Evolutionary conservation across 2,888 invertebrate species (phyloP).

Genomic region (Pristionchus japonicus): DNA sequence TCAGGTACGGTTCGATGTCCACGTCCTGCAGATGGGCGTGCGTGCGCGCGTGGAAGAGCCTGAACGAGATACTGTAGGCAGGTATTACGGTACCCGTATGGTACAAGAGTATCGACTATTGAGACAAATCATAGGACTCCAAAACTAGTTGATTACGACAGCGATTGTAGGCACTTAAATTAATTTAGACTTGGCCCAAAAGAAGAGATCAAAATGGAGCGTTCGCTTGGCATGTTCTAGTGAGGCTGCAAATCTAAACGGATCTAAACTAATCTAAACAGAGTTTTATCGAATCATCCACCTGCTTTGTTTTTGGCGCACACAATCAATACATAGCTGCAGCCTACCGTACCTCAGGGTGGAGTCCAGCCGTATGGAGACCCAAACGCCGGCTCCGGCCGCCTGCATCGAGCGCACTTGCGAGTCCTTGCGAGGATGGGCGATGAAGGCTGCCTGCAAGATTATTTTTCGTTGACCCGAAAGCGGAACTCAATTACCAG

Average conservation of each 20-base stretch:
- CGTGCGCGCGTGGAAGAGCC: slow-evolving; percentile 96
- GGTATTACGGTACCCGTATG: neutral
- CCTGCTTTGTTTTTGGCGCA: no score
- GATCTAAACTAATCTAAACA: no score
- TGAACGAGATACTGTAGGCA: slow-evolving; percentile 71
- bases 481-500: no score
- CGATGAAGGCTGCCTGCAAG: slow-evolving; percentile 87
- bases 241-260: no score
- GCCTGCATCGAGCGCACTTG: slow-evolving; percentile 94
- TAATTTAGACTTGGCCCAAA: no score
- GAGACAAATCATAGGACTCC: neutral
- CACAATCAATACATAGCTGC: no score
- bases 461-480: no score
- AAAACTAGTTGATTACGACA: no score
- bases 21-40: slow-evolving; percentile 87
- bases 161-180: no score
- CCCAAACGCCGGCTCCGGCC: slow-evolving; percentile 98
- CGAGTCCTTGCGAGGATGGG: slow-evolving; percentile 95
- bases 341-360: neutral
- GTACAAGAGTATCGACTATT: neutral
- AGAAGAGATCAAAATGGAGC: no score
- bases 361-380: slow-evolving; percentile 96
- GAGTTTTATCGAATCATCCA: no score
- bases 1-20: slow-evolving; percentile 98
- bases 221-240: no score